Conservation (phyloP, 2,113 vertebrate species). For the Saguinus imperator region DNA sequence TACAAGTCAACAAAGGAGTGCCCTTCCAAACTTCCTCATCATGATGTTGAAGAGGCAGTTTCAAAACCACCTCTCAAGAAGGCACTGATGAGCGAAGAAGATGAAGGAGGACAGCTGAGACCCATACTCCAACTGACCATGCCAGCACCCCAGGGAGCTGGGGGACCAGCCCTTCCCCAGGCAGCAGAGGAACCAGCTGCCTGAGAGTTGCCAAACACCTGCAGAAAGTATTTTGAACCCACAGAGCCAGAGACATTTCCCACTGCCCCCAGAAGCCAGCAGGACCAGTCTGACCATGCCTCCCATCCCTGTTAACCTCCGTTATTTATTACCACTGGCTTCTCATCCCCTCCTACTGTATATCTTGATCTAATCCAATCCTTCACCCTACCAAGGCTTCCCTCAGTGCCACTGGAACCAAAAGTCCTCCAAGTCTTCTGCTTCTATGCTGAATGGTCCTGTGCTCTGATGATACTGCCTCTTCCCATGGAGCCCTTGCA, state of each 20-base stretch:
- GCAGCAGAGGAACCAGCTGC: not conserved
- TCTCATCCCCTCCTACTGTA: not conserved
- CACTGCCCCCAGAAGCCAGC: not conserved
- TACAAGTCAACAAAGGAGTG: too few relatives aligned
- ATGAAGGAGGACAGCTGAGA: too few relatives aligned
- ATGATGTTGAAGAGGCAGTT: too few relatives aligned
- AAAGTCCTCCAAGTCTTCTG: not conserved
- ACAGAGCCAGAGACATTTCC: not conserved
- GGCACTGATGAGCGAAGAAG: too few relatives aligned
- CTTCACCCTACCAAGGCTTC: not conserved
- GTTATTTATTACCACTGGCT: too few relatives aligned
- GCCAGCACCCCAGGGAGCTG: too few relatives aligned
- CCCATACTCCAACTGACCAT: not conserved
- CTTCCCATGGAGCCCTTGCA: not conserved
- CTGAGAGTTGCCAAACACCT: not conserved
- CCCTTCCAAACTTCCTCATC: too few relatives aligned
- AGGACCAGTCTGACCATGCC: not conserved
- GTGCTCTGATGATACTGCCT: not conserved
- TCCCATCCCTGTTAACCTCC: not conserved
- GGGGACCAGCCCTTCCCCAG: not conserved
- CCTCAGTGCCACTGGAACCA: not conserved
- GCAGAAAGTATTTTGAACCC: not conserved
- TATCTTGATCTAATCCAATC: not conserved
- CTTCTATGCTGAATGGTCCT: not conserved
- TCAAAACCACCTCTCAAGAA: too few relatives aligned